These are phyloP conservation scores for Cataglyphis rosenhaueri DNA, from an alignment of 2,888 invertebrate genomes.

Conservation along the genomic window DNA sequence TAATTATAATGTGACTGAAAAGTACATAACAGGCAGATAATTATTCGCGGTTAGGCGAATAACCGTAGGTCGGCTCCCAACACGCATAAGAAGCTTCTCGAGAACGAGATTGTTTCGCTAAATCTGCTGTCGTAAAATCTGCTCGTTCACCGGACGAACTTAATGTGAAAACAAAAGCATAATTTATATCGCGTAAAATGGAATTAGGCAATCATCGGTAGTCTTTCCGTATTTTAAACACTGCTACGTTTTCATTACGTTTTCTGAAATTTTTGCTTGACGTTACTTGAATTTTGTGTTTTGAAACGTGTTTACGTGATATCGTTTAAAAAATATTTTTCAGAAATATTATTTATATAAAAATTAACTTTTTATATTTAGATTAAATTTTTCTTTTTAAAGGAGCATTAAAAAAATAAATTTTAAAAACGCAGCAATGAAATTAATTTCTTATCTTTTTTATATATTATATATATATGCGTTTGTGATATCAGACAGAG, in stretches of 20 bases:
- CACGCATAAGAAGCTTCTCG: slow-evolving; percentile 62
- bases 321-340: background rate
- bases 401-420: background rate
- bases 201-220: slow-evolving; percentile 34
- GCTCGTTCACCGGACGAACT: slow-evolving; percentile 42
- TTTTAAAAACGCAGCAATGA: background rate
- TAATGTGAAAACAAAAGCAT: slow-evolving; percentile 34
- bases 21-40: slow-evolving; percentile 70
- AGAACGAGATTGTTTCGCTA: slow-evolving; percentile 66
- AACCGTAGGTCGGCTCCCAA: slow-evolving; percentile 60
- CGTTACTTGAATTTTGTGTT: slow-evolving; percentile 15
- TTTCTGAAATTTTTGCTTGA: background rate
- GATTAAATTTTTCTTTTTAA: background rate
- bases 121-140: slow-evolving; percentile 68
- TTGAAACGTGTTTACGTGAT: background rate
- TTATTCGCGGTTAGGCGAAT: slow-evolving; percentile 71
- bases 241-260: background rate
- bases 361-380: background rate
- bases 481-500: slow-evolving; percentile 25
- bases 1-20: slow-evolving; percentile 66
- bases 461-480: background rate
- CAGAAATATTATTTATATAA: background rate
- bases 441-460: background rate
- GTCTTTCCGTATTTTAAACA: slow-evolving; percentile 1
- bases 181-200: slow-evolving; percentile 56